Percentiles rank a stretch among this genome's conserved stretches.
Conservation (phyloP, 2,797 vertebrate genomes). For the Okamejei kenojei region DNA sequence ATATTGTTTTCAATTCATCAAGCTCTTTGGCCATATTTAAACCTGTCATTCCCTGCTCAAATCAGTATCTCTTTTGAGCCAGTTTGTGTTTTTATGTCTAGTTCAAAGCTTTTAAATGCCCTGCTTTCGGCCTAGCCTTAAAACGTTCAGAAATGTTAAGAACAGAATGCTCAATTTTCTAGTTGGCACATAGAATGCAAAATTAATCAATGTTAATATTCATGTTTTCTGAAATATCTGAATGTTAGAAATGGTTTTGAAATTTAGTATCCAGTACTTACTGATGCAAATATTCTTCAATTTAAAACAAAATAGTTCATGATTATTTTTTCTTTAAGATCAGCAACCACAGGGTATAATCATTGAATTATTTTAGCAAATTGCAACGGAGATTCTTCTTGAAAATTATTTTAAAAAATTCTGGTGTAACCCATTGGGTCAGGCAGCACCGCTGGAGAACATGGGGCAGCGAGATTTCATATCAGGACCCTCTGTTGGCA, state of each 20-base stretch:
- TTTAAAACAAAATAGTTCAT: neutral
- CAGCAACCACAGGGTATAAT: neutral
- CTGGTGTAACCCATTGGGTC: no score
- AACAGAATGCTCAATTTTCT: neutral
- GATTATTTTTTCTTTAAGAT: neutral
- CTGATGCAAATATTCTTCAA: neutral
- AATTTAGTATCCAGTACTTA: neutral
- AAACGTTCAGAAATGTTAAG: neutral
- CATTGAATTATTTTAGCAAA: neutral
- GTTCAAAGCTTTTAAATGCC: neutral
- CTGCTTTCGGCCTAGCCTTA: neutral
- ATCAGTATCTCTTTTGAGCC: neutral
- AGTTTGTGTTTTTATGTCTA: no score
- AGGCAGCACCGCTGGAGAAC: no score
- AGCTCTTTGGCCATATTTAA: neutral
- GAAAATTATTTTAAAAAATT: no score
- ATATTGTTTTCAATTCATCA: neutral
- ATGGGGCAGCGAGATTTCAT: no score
- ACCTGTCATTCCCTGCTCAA: neutral
- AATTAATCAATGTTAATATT: neutral
- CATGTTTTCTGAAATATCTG: neutral
- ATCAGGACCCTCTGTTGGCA: neutral
- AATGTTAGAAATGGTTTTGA: neutral
- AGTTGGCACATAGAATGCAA: neutral
- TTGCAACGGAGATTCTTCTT: no score